Conservation (phyloP, 2,888 invertebrate species). For the Noctuana brunneofusca region DNA sequence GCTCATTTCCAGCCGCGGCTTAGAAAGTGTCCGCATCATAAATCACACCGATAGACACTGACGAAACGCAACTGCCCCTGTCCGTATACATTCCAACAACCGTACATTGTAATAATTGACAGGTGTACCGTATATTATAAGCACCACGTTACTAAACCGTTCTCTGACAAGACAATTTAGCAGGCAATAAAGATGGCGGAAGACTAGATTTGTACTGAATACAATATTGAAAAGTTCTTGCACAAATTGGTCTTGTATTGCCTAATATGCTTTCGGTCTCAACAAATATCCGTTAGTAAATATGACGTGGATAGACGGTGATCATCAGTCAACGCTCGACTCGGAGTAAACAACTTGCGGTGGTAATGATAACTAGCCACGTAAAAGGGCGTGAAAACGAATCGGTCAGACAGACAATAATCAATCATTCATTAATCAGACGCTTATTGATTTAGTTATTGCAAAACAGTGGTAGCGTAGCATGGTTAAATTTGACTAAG, state of each 20-base stretch:
- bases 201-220: conserved; percentile 13
- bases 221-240: conserved; percentile 28
- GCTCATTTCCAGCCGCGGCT: conserved; percentile 30
- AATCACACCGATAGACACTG: conserved; percentile 69
- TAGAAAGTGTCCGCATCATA: conserved; percentile 67
- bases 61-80: conserved; percentile 52
- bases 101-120: conserved; percentile 46
- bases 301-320: conserved; percentile 27
- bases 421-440: conserved; percentile 21
- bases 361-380: conserved; percentile 25
- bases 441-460: conserved; percentile 18
- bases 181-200: conserved; percentile 12
- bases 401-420: conserved; percentile 20
- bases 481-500: background rate
- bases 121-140: conserved; percentile 33
- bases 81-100: conserved; percentile 39
- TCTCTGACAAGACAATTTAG: conserved; percentile 38
- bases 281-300: conserved; percentile 19
- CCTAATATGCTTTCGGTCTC: conserved; percentile 8
- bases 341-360: conserved; percentile 24
- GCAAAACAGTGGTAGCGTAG: background rate
- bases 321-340: conserved; percentile 22
- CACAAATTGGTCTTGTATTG: conserved; percentile 24
- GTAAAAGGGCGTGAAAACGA: conserved; percentile 29
- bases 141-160: conserved; percentile 37